Evolutionary conservation across 1,140 invertebrate species (phyloP).

Genomic region (Drosophila trapezifrons): DNA sequence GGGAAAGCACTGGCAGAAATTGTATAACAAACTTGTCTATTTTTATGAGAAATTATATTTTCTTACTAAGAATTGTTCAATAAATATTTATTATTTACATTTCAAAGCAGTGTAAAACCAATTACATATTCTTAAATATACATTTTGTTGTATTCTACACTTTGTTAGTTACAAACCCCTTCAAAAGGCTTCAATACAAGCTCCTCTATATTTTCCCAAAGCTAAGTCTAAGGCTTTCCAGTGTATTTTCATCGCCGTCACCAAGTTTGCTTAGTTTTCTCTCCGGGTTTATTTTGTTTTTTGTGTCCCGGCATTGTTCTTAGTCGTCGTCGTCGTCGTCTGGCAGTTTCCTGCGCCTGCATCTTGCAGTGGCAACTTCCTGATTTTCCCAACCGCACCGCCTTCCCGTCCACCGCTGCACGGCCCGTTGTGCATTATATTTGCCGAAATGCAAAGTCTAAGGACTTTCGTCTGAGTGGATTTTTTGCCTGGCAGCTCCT

Average conservation of each 20-base stretch:
- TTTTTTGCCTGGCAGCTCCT: conserved; percentile 59
- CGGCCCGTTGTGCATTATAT: conserved; percentile 66
- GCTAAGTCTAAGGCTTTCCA: background rate
- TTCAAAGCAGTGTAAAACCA: background rate
- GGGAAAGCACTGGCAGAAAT: background rate
- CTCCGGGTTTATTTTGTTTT: conserved; percentile 35
- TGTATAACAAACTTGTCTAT: background rate
- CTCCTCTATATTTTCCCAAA: background rate
- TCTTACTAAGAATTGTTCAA: too few species aligned
- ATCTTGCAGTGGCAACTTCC: conserved; percentile 76
- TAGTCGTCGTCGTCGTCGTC: conserved; percentile 40
- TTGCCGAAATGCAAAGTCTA: conserved; percentile 81
- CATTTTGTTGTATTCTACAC: background rate
- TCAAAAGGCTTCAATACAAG: too few species aligned
- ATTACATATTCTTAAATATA: background rate
- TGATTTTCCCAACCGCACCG: conserved; percentile 57
- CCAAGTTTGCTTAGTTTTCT: conserved; percentile 51
- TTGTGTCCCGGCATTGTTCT: conserved; percentile 66
- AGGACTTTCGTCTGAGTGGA: conserved; percentile 84
- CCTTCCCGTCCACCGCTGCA: conserved; percentile 9
- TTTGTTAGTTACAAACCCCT: too few species aligned
- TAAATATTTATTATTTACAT: too few species aligned
- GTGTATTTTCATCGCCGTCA: conserved; percentile 25
- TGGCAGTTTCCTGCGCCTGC: conserved; percentile 42
- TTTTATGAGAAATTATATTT: background rate